Conservation (phyloP, 2,797 vertebrate species). For the Peromyscus attwateri region DNA sequence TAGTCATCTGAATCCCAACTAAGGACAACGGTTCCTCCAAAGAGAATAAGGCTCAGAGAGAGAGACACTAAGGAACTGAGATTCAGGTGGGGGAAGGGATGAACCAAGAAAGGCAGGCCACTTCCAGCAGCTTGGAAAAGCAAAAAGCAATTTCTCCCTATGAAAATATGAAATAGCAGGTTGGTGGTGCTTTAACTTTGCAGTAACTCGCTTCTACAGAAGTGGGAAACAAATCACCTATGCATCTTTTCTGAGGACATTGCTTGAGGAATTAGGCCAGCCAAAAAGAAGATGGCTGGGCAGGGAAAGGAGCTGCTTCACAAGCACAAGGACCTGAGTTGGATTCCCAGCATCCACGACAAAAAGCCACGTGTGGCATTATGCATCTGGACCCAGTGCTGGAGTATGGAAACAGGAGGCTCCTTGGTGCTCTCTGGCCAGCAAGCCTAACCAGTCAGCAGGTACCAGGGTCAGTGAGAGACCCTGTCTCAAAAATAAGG, state of each 20-base stretch:
- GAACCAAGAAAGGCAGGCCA: not conserved
- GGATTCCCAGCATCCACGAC: too few relatives aligned
- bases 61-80: too few relatives aligned
- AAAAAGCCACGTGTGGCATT: not conserved
- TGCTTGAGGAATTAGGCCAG: slow-evolving; percentile 21
- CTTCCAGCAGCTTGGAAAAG: not conserved
- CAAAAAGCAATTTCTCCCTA: not conserved
- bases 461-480: not conserved
- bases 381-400: too few relatives aligned
- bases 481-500: not conserved
- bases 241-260: slow-evolving; percentile 26
- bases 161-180: not conserved
- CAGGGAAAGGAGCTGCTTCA: not conserved
- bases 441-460: not conserved
- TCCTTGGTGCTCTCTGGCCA: not conserved
- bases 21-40: not conserved
- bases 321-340: not conserved
- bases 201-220: not conserved
- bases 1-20: not conserved
- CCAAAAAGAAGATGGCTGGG: not conserved
- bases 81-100: not conserved
- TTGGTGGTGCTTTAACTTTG: not conserved
- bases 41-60: not conserved
- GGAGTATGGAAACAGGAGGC: not conserved
- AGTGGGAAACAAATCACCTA: slow-evolving; percentile 7